phyloP scores from a whole-genome alignment of 1,140 invertebrate species.

The Bombus balteatus region DNA sequence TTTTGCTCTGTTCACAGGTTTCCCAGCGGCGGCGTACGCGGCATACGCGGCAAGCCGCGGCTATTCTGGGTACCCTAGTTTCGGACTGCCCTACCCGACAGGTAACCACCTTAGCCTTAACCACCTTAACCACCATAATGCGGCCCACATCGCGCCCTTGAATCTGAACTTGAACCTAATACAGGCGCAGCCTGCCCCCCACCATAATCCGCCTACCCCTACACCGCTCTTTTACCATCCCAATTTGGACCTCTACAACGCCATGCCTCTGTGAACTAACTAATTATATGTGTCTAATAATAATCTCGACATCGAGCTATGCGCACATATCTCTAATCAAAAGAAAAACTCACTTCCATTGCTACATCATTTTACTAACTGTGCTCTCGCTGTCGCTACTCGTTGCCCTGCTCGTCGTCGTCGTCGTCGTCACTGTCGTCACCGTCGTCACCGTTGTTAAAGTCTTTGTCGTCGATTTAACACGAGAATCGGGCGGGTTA shows the following conservation, averaged over 20 bases:
- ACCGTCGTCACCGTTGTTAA: background rate
- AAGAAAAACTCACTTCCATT: conserved; percentile 65
- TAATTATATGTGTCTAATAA: conserved; percentile 50
- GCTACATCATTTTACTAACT: conserved; percentile 72
- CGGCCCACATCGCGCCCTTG: conserved; percentile 80
- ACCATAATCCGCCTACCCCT: conserved; percentile 83
- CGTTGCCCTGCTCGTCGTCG: conserved; percentile 30
- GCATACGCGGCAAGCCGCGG: conserved; percentile 96
- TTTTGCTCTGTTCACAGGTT: conserved; percentile 88
- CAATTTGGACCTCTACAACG: conserved; percentile 85
- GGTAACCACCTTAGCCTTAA: conserved; percentile 91
- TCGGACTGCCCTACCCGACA: conserved; percentile 97
- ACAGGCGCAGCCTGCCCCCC: conserved; percentile 80
- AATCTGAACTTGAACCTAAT: conserved; percentile 82
- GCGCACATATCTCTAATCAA: conserved; percentile 65
- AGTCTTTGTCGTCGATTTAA: background rate
- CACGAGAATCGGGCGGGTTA: conserved; percentile 4
- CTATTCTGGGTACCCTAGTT: conserved; percentile 97
- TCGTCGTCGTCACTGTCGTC: background rate
- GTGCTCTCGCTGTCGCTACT: conserved; percentile 58
- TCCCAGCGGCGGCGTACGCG: conserved; percentile 95
- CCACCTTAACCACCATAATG: conserved; percentile 83
- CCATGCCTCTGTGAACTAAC: conserved; percentile 92
- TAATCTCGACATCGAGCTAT: conserved; percentile 65
- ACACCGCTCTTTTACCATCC: conserved; percentile 84